These are phyloP conservation scores for western clawed frog (Xenopus tropicalis) DNA, from an alignment of 2,113 vertebrate genomes.

Conservation along the genomic window UCB_Xtro_10.0 CM004447.2:104532001-104532500, in stretches of 20 bases:
- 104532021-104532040: no score
- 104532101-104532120: not conserved
- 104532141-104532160: slow-evolving; percentile 50
- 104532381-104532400: slow-evolving; percentile 78
- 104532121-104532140: not conserved
- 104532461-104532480: slow-evolving; percentile 82
- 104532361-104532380: slow-evolving; percentile 78
- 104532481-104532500: slow-evolving; percentile 62
- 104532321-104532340: slow-evolving; percentile 89
- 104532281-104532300: slow-evolving; percentile 91
- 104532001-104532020: no score
- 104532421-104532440: slow-evolving; percentile 82
- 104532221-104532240: slow-evolving; percentile 85
- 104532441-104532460: slow-evolving; percentile 90
- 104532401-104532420: slow-evolving; percentile 87
- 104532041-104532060: not conserved
- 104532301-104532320: slow-evolving; percentile 81
- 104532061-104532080: not conserved
- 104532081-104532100: not conserved
- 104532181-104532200: slow-evolving; percentile 96
- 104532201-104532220: slow-evolving; percentile 91
- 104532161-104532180: slow-evolving; percentile 62
- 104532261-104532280: slow-evolving; percentile 90
- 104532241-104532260: slow-evolving; percentile 83
- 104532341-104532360: slow-evolving; percentile 79